A percentile compares a stretch with the other conserved stretches of the same genome.
phyloP scores from a whole-genome alignment of 1,140 invertebrate species.

The Triops longicaudatus region DNA sequence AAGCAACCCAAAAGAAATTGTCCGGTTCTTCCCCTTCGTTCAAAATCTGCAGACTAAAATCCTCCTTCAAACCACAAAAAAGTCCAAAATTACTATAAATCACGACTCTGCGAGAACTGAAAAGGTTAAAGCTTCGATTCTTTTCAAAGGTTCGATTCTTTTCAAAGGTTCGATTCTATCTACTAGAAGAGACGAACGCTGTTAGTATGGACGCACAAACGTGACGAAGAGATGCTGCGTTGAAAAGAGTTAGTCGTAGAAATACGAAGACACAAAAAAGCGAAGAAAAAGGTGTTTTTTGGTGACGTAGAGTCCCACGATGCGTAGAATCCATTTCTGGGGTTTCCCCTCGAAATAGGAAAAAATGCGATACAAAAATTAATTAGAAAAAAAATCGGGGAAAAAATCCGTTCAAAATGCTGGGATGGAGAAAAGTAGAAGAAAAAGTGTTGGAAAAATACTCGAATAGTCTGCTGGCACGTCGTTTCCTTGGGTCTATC shows the following conservation, averaged over 20 bases:
- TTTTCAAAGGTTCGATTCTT: not conserved
- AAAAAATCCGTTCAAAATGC: not conserved
- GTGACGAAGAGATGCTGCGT: not conserved
- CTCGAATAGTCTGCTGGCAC: slow-evolving; percentile 12
- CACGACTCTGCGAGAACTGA: too few relatives aligned
- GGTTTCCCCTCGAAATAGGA: too few relatives aligned
- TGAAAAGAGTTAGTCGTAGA: not conserved
- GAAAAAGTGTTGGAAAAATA: not conserved
- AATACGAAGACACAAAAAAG: not conserved
- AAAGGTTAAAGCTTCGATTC: too few relatives aligned
- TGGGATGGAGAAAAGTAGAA: not conserved
- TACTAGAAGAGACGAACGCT: not conserved
- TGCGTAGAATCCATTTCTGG: too few relatives aligned
- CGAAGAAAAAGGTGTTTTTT: not conserved
- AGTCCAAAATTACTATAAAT: slow-evolving; percentile 7
- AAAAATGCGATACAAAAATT: too few relatives aligned
- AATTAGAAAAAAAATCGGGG: too few relatives aligned
- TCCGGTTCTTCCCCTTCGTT: slow-evolving; percentile 97
- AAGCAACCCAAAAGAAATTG: slow-evolving; percentile 96
- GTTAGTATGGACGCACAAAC: not conserved
- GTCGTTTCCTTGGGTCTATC: slow-evolving; percentile 17
- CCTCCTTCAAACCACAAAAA: slow-evolving; percentile 45
- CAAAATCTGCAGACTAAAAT: slow-evolving; percentile 74
- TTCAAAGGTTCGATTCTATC: not conserved
- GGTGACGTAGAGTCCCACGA: too few relatives aligned